Conservation (phyloP, 2,888 invertebrate species). For the Dryocosmus kuriphilus region DNA sequence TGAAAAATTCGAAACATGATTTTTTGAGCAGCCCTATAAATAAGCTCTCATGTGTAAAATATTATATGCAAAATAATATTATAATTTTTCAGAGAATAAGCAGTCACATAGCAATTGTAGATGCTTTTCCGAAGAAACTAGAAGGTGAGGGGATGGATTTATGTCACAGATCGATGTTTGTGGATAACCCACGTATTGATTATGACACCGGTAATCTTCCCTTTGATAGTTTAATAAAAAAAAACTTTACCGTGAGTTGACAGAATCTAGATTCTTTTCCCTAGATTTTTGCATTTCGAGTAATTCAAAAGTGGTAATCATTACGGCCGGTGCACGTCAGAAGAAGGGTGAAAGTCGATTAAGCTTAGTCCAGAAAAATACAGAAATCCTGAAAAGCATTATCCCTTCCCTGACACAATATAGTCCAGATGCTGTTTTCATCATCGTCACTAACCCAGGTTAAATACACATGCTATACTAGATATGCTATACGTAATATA, state of each 20-base stretch:
- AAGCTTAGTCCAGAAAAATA: slow-evolving; percentile 79
- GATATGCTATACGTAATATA: neutral
- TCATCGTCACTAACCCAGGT: slow-evolving; percentile 81
- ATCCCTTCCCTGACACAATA: slow-evolving; percentile 79
- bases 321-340: slow-evolving; percentile 81
- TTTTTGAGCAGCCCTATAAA: too few species aligned
- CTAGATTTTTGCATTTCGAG: slow-evolving; percentile 79
- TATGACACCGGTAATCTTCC: slow-evolving; percentile 79
- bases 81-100: slow-evolving; percentile 78
- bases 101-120: slow-evolving; percentile 81
- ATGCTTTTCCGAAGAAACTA: slow-evolving; percentile 81
- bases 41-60: too few species aligned
- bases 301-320: slow-evolving; percentile 79
- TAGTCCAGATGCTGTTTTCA: slow-evolving; percentile 80
- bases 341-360: slow-evolving; percentile 79
- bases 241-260: neutral
- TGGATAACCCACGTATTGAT: slow-evolving; percentile 79
- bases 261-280: slow-evolving; percentile 18
- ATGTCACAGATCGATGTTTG: slow-evolving; percentile 80
- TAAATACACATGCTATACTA: neutral
- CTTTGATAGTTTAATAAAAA: neutral
- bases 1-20: too few species aligned
- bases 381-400: slow-evolving; percentile 79
- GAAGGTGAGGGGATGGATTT: slow-evolving; percentile 84
- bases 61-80: neutral